Conservation (phyloP, 1,140 invertebrate species). For the Phymastichus coffea region DNA sequence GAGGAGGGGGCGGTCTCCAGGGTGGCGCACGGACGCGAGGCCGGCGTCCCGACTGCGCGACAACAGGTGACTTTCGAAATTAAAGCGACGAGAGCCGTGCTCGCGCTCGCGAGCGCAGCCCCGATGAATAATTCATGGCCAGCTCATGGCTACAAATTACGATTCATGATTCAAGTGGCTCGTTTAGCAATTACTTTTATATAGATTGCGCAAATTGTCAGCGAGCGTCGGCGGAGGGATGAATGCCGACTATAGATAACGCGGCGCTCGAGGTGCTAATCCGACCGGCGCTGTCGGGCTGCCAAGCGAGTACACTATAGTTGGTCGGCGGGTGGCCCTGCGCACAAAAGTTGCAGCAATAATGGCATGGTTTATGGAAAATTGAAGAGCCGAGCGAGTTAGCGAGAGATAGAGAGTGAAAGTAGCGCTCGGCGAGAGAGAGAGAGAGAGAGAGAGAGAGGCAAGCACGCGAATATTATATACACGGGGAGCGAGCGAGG, state of each 20-base stretch:
- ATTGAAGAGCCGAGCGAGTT: not conserved
- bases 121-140: too few species aligned
- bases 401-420: not conserved
- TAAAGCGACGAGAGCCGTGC: not conserved
- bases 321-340: not conserved
- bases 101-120: not conserved
- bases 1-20: constrained; percentile 3
- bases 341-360: constrained; percentile 12
- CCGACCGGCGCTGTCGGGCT: too few species aligned
- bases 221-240: not conserved
- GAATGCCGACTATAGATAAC: not conserved
- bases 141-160: too few species aligned
- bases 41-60: too few species aligned
- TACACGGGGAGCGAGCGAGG: not conserved
- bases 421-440: too few species aligned
- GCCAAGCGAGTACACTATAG: not conserved
- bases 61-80: too few species aligned
- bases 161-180: too few species aligned
- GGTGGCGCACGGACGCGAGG: not conserved
- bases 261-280: not conserved
- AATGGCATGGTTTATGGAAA: constrained; percentile 8
- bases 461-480: too few species aligned
- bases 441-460: constrained; percentile 28
- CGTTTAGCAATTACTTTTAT: too few species aligned
- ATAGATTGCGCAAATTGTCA: not conserved